Percentiles rank a stretch among this genome's conserved stretches.
Evolutionary conservation across 64 coral and sea anemone species (phyloP).

Genomic region (Montipora foliosa): DNA sequence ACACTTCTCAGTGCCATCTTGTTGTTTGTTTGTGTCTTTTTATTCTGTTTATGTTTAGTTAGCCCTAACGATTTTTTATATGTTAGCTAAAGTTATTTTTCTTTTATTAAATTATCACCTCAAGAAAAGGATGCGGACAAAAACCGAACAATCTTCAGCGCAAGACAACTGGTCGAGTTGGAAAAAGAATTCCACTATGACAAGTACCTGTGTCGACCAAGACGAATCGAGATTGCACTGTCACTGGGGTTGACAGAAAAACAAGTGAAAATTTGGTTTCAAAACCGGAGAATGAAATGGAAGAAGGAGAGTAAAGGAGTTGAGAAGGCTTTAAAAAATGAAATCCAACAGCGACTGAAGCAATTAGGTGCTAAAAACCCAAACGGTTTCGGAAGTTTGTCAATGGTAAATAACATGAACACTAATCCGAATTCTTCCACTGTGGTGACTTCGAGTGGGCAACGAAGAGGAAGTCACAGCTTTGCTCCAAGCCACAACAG

Average conservation of each 20-base stretch:
- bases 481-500: background rate
- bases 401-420: conserved; percentile 10
- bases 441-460: background rate
- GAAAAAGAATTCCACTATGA: conserved; percentile 99
- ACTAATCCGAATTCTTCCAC: background rate
- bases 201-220: conserved; percentile 83
- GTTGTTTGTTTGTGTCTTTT: no score
- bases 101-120: conserved; percentile 40
- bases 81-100: background rate
- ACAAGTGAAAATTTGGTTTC: conserved; percentile 99
- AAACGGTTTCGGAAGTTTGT: conserved; percentile 84
- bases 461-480: background rate
- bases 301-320: conserved; percentile 84
- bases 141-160: conserved; percentile 91
- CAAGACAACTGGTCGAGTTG: conserved; percentile 88
- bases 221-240: conserved; percentile 96
- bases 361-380: conserved; percentile 76
- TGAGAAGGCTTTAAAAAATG: conserved; percentile 83
- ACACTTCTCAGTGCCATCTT: no score
- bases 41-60: no score
- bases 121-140: conserved; percentile 69
- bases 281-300: conserved; percentile 98
- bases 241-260: conserved; percentile 94
- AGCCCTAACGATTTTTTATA: no score
- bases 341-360: conserved; percentile 84